Base-by-base conservation (phyloP, 2,797 vertebrate species). In the Australoheros facetus region DNA sequence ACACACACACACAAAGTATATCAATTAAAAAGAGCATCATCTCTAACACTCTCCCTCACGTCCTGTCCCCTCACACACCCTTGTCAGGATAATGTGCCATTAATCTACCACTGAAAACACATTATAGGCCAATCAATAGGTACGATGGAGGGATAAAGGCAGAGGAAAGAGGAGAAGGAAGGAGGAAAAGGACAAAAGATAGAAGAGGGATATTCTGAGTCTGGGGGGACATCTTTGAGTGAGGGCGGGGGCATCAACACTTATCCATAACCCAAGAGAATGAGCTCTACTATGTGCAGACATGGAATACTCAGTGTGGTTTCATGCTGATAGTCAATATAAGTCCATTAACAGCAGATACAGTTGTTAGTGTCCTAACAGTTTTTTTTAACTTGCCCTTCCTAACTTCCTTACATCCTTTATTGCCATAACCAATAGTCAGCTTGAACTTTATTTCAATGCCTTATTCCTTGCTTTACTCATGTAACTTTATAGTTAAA, bases 281-380 rank as follows among this genome's bases (percentile, higher is more conserved):
- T 79, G 83, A 83, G 84, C 79, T 87, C 56, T 77, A 81, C 83
- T 82, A 76, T 88, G 84, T 84, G 78, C 76, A 85, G 96, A 96
- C 96, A 96, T 93, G 91, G 92, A 96, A 95, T 95, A 96, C 91
- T 93, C 93, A 87, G 89, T 96, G 96, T 69, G 96, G 96, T 96
- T 96, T 96, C 92, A 86, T 92, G 81, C 76, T 89, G 92, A 90
- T 88, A 95, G 96, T 98, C 97, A 96, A 98, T 98, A 97, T 57
- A 69, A 85, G 90, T 96, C 97, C 97, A 98, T 98, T 98, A 98
- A 95, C 92, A 95, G 93, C 93, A 90, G 89, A 94, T 85, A 89
- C 64, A 88, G 92, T 94, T 93, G 93, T 96, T 81, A 88, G 78
- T 85, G 78, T 73, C 51, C 77, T 62, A 88, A 89, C 81, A 88